These are phyloP conservation scores for Euclidia mi DNA, from an alignment of 2,888 invertebrate species.

Conservation along the genomic window DNA sequence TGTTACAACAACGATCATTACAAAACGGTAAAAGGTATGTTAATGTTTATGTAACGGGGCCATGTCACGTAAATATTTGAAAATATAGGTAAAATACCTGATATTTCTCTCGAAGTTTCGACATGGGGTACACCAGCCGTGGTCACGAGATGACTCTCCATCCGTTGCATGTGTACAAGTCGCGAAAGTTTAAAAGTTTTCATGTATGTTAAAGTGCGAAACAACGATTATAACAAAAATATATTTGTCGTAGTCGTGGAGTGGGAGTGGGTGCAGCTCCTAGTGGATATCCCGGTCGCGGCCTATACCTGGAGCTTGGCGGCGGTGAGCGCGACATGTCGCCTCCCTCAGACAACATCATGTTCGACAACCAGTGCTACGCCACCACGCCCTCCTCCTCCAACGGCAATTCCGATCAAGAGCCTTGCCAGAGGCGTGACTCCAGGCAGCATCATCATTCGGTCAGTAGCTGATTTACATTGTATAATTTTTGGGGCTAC, in stretches of 20 bases:
- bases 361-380: constrained; percentile 98
- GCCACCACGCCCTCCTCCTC: constrained; percentile 98
- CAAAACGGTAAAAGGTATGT: too few relatives aligned
- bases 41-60: too few relatives aligned
- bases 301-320: constrained; percentile 94
- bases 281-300: constrained; percentile 92
- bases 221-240: not conserved
- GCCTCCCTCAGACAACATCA: constrained; percentile 97
- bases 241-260: constrained; percentile 69
- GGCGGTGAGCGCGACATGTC: constrained; percentile 92
- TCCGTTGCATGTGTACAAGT: too few relatives aligned
- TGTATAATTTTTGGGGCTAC: not conserved
- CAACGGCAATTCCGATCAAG: constrained; percentile 97
- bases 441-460: constrained; percentile 92
- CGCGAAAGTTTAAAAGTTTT: too few relatives aligned
- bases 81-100: too few relatives aligned
- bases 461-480: constrained; percentile 68
- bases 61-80: too few relatives aligned
- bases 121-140: too few relatives aligned
- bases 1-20: too few relatives aligned
- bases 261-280: constrained; percentile 86
- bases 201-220: too few relatives aligned
- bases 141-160: too few relatives aligned
- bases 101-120: too few relatives aligned
- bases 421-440: constrained; percentile 91